Evolutionary conservation across 2,888 invertebrate genomes (phyloP).

Genomic region (Teleogryllus oceanicus): DNA sequence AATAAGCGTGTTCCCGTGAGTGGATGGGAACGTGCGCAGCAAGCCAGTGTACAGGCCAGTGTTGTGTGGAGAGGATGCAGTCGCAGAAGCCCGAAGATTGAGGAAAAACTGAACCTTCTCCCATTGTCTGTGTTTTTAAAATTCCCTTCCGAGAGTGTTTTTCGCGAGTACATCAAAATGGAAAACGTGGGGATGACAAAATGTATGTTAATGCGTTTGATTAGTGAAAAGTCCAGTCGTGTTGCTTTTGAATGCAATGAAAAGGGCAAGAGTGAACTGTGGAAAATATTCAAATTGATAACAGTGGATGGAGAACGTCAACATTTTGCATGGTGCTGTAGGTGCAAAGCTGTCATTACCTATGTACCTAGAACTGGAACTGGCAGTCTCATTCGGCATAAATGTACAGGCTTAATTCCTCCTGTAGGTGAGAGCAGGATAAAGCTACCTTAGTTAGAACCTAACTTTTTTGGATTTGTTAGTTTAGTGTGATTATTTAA

Average conservation of each 20-base stretch:
- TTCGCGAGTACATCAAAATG: no score
- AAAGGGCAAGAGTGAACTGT: background rate
- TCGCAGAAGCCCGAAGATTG: no score
- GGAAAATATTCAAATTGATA: slow-evolving; percentile 4
- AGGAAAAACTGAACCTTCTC: no score
- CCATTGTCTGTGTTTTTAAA: background rate
- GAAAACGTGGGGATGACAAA: background rate
- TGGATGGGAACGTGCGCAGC: background rate
- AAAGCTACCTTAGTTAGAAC: no score
- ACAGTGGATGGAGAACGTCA: background rate
- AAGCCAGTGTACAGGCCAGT: background rate
- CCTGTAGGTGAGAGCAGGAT: background rate
- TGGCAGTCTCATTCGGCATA: background rate
- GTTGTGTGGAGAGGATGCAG: no score
- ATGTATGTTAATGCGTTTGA: background rate
- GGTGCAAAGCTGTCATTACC: background rate
- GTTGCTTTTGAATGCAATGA: background rate
- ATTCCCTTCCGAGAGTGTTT: no score
- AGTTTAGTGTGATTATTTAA: no score
- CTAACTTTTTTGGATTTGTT: no score
- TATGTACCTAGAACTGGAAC: slow-evolving; percentile 4
- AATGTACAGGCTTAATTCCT: background rate
- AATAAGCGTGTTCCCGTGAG: background rate
- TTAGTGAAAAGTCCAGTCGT: background rate
- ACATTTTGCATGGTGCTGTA: background rate